Percentiles rank a stretch among this genome's conserved stretches.
Evolutionary conservation across 2,797 vertebrate genomes (phyloP).

Genomic region (Babyrousa celebensis): DNA sequence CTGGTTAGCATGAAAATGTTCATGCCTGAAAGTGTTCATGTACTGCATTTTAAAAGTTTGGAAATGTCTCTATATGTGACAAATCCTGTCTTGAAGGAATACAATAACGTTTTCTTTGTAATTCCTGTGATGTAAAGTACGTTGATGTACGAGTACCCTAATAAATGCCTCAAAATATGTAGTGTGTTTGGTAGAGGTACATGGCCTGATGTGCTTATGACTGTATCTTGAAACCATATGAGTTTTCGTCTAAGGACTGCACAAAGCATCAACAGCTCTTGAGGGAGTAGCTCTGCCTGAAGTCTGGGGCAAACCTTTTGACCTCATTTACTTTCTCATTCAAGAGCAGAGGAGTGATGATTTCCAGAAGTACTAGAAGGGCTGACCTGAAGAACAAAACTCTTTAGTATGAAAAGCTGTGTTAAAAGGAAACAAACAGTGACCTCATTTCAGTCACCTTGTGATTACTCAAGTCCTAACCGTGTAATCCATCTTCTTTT

Average conservation of each 20-base stretch:
- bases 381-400: constrained; percentile 37
- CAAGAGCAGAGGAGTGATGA: constrained; percentile 23
- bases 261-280: not conserved
- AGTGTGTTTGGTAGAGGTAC: not conserved
- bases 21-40: not conserved
- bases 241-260: not conserved
- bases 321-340: not conserved
- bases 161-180: not conserved
- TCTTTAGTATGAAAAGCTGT: constrained; percentile 35
- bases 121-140: not conserved
- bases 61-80: not conserved
- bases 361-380: constrained; percentile 57
- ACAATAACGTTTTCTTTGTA: not conserved
- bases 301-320: constrained; percentile 36
- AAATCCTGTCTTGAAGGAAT: not conserved
- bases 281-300: not conserved
- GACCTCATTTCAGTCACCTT: not conserved
- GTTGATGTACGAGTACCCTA: not conserved
- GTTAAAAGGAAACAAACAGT: constrained; percentile 56
- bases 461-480: not conserved
- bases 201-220: not conserved
- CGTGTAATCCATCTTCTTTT: not conserved
- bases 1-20: not conserved
- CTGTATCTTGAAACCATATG: not conserved
- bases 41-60: not conserved